phyloP scores from a whole-genome alignment of 2,888 invertebrate species.

The Cataglyphis altisquamis region DNA sequence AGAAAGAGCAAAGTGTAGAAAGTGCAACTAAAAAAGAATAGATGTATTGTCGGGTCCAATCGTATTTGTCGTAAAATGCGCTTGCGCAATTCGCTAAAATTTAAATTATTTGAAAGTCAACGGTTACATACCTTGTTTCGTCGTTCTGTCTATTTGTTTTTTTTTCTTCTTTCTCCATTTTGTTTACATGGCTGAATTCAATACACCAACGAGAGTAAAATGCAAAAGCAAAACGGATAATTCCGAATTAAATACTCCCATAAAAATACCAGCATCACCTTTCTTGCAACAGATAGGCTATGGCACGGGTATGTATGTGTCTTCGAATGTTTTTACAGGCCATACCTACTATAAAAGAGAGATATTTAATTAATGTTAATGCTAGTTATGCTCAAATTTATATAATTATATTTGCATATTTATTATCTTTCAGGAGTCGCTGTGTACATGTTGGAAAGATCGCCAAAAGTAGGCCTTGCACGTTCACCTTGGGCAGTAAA shows the following conservation, averaged over 20 bases:
- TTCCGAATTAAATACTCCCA: conserved; percentile 79
- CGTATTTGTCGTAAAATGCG: background rate
- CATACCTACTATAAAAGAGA: background rate
- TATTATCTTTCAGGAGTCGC: conserved; percentile 88
- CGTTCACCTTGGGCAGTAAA: conserved; percentile 96
- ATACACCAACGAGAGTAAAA: conserved; percentile 79
- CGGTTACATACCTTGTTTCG: background rate
- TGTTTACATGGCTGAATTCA: conserved; percentile 80
- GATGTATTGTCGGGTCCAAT: background rate
- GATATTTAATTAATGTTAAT: background rate
- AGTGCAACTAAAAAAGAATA: background rate
- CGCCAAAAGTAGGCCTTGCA: conserved; percentile 89
- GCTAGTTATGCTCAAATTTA: background rate
- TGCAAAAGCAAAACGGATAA: conserved; percentile 74
- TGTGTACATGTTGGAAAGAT: conserved; percentile 92
- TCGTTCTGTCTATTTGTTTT: background rate
- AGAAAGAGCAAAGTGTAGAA: background rate
- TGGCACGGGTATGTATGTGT: conserved; percentile 89
- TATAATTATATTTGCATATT: background rate
- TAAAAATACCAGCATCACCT: conserved; percentile 91
- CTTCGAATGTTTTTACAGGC: background rate
- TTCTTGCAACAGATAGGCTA: conserved; percentile 91
- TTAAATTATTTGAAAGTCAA: conserved; percentile 18
- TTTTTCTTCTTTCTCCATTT: background rate
- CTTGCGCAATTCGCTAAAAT: conserved; percentile 9